phyloP scores from a whole-genome alignment of 2,888 invertebrate genomes.

The Pharmacophagus antenor region DNA sequence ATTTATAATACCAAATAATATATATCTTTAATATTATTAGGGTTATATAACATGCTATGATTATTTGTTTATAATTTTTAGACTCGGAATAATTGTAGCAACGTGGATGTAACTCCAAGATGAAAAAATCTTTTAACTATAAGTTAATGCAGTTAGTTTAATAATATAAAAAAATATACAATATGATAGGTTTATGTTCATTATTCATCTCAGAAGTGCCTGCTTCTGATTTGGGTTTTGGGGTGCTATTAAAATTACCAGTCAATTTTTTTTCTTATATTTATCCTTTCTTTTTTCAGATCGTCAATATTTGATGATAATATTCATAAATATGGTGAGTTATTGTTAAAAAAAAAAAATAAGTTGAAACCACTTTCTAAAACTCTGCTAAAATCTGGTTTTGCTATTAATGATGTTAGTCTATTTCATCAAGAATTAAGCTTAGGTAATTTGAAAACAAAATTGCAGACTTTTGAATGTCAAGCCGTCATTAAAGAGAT shows the following conservation, averaged over 20 bases:
- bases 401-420: constrained; percentile 46
- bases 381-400: constrained; percentile 42
- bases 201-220: too few relatives aligned
- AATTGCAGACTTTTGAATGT: constrained; percentile 39
- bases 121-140: too few relatives aligned
- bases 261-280: constrained; percentile 2
- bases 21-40: too few relatives aligned
- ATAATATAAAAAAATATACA: too few relatives aligned
- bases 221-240: too few relatives aligned
- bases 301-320: constrained; percentile 62
- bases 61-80: too few relatives aligned
- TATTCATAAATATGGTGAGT: constrained; percentile 64
- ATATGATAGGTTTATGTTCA: too few relatives aligned
- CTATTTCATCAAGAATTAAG: constrained; percentile 48
- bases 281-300: constrained; percentile 42
- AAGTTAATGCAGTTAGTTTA: too few relatives aligned
- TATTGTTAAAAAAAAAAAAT: constrained; percentile 43
- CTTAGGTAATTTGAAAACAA: constrained; percentile 46
- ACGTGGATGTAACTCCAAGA: too few relatives aligned
- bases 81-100: too few relatives aligned
- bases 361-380: constrained; percentile 40
- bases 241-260: neutral
- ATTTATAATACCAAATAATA: too few relatives aligned
- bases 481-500: constrained; percentile 45
- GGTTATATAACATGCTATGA: too few relatives aligned